Conservation (phyloP, 2,888 invertebrate genomes). For the Phengaris alcon region DNA sequence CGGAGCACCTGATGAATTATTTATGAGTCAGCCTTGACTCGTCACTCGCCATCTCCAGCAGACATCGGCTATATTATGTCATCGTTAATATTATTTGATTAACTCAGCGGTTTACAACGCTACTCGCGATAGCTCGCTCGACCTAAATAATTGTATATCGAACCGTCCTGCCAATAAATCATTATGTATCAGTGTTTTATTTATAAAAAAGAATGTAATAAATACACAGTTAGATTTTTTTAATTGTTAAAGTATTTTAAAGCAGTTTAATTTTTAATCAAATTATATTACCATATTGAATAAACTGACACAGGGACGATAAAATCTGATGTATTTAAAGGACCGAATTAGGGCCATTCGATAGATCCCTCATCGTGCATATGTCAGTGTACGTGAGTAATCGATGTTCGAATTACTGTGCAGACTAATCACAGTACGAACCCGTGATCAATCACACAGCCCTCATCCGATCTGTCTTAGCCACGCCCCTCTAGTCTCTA, state of each 20-base stretch:
- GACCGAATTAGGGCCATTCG: neutral
- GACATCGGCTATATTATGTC: slow-evolving; percentile 43
- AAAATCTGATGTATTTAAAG: neutral
- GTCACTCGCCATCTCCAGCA: slow-evolving; percentile 39
- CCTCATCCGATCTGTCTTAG: neutral
- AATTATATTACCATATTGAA: neutral
- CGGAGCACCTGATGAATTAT: slow-evolving; percentile 39
- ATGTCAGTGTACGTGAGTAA: neutral
- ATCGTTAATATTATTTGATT: slow-evolving; percentile 38
- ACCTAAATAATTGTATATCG: neutral
- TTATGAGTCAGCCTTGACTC: slow-evolving; percentile 44
- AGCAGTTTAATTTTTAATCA: neutral
- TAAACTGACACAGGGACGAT: neutral
- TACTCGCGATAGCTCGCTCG: neutral
- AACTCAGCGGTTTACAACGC: slow-evolving; percentile 25
- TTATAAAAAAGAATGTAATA: neutral
- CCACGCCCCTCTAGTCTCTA: neutral
- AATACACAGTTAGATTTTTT: neutral
- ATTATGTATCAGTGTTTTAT: neutral
- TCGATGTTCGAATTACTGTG: slow-evolving; percentile 1
- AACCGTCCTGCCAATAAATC: neutral
- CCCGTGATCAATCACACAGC: slow-evolving; percentile 12
- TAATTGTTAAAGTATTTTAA: neutral
- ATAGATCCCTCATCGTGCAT: neutral
- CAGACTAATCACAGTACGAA: neutral